phyloP scores from a whole-genome alignment of 2,113 vertebrate genomes.

The Pedetes capensis region DNA sequence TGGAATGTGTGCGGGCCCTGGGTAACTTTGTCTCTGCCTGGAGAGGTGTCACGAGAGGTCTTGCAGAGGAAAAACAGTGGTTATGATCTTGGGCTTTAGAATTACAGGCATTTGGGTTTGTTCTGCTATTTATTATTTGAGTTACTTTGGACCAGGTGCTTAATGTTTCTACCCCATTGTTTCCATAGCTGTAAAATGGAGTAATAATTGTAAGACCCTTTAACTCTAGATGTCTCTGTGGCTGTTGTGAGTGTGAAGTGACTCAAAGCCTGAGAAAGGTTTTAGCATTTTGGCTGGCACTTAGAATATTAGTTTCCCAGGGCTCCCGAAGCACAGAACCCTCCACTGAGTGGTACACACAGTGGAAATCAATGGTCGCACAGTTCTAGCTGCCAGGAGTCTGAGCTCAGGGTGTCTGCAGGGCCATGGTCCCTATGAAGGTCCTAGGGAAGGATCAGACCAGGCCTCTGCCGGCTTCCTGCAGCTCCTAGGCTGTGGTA shows the following conservation, averaged over 20 bases:
- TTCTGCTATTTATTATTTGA: not conserved
- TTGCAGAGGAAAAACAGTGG: too few species aligned
- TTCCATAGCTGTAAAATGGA: not conserved
- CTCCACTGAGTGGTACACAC: not conserved
- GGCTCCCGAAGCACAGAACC: not conserved
- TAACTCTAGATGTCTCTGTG: not conserved
- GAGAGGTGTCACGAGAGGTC: not conserved
- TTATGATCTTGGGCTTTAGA: not conserved
- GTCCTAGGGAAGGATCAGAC: not conserved
- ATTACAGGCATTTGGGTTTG: not conserved
- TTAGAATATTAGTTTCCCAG: not conserved
- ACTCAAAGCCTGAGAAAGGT: not conserved
- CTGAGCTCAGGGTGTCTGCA: not conserved
- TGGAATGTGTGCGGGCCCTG: not conserved
- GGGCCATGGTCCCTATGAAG: not conserved
- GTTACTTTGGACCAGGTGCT: not conserved
- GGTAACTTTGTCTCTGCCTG: not conserved
- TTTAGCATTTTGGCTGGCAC: not conserved
- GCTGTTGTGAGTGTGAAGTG: not conserved
- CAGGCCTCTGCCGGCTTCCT: not conserved
- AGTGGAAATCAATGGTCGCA: not conserved
- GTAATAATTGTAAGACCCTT: not conserved
- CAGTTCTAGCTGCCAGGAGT: not conserved
- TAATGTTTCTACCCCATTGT: not conserved
- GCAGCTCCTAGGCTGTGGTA: not conserved